Evolutionary conservation across 2,888 invertebrate genomes (phyloP).

Genomic region (Drosophila picticornis): DNA sequence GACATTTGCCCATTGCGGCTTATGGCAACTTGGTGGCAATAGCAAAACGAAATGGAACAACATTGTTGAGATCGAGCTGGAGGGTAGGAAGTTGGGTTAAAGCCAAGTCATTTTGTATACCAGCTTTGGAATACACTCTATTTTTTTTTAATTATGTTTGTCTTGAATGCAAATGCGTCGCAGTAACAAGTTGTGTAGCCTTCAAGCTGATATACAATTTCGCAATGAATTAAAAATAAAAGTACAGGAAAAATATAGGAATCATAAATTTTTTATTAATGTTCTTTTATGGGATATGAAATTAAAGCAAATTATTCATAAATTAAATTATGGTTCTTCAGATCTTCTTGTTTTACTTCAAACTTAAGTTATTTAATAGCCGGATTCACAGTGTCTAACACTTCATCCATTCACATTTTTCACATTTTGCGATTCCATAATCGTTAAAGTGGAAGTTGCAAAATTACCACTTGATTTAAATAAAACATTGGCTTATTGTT

Average conservation of each 20-base stretch:
- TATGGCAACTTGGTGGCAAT: constrained; percentile 43
- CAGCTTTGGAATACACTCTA: constrained; percentile 16
- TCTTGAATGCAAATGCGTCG: background rate
- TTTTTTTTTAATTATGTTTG: background rate
- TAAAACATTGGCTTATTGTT: background rate
- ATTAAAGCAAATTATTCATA: background rate
- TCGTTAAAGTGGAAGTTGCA: too few species aligned
- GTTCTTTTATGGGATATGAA: background rate
- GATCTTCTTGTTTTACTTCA: background rate
- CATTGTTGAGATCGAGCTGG: background rate
- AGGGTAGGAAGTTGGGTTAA: constrained; percentile 3
- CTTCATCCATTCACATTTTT: background rate
- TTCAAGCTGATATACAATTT: background rate
- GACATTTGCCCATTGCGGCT: constrained; percentile 63
- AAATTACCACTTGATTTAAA: background rate
- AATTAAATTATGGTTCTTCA: background rate
- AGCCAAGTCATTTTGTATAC: constrained; percentile 10
- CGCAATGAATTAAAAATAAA: background rate
- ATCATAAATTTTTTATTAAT: background rate
- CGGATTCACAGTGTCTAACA: background rate
- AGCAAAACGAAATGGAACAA: constrained; percentile 18
- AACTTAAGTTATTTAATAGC: background rate
- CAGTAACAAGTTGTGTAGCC: background rate
- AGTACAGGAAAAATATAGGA: background rate
- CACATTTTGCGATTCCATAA: background rate